Base-by-base conservation (phyloP, 1,140 invertebrate species). In the Mamestra configurata region DNA sequence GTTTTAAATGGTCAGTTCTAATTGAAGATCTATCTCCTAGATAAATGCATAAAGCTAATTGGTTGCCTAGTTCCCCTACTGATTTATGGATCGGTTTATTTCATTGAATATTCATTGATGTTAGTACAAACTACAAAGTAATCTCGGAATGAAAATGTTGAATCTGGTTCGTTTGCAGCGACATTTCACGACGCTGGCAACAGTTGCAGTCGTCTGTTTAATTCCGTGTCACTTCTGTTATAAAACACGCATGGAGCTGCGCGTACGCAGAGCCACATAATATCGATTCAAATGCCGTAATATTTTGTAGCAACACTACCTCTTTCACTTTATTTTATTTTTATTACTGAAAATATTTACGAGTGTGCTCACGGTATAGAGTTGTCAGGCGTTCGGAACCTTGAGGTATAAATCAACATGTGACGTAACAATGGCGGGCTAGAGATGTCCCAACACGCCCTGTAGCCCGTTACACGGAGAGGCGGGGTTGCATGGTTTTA, bases 371-470 rank as follows among this genome's bases (percentile, higher is more conserved):
- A 20, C 53, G 53, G 64, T 66, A 75, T 80, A 71, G 70, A 73
- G 61, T 49, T 76, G 79, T 80, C 71, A 51, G 68, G 37, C 15
- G 13, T 49, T 61, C 37, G 55, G 22, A 31, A 18, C 40, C 55
- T 46, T 43, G 68, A 46, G 46, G 37, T 80, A 84, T 84, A 82
- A 84, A 84, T 84, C 80, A 84, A 43, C 7, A 7, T 13, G 71
- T 79, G 83, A 84, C 83, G 73, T 82, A 46, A 84, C 83, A 84
- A 84, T 84, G 61, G 79, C 15, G 24, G 11, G 76, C 68, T 71
- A 73, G 27, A 77, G 64, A 81, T 77, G 78, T 81, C 70, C 77
- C 37, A 64, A 66, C 68, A 79, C 59, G 59, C 77, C 55, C 64
- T 64, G 35, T 20, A 43, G 49, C 24, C 79, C 70, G 53, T 75